phyloP scores from a whole-genome alignment of 2,888 invertebrate species.

The Sphaerophoria rueppellii region DNA sequence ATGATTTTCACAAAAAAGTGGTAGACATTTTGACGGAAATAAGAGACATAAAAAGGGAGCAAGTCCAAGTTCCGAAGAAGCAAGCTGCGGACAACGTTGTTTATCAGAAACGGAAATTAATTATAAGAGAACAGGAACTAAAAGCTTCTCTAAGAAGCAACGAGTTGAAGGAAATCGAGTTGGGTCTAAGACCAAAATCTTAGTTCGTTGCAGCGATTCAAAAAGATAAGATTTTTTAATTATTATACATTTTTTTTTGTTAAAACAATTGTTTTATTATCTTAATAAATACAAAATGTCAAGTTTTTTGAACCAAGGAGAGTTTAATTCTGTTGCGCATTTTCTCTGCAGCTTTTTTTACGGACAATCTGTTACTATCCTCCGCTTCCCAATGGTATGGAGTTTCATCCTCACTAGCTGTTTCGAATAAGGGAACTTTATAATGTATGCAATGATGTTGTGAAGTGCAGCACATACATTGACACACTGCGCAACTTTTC shows the following conservation, averaged over 20 bases:
- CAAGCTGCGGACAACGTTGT: background rate
- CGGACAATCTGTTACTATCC: background rate
- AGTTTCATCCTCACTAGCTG: too few relatives aligned
- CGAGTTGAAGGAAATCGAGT: background rate
- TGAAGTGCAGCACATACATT: slow-evolving; percentile 11
- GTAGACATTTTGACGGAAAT: background rate
- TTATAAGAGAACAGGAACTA: background rate
- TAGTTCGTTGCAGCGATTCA: too few relatives aligned
- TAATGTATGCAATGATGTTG: background rate
- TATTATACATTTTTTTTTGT: too few relatives aligned
- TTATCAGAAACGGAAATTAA: background rate
- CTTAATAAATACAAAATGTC: too few relatives aligned
- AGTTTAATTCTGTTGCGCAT: slow-evolving; percentile 12
- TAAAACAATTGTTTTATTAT: too few relatives aligned
- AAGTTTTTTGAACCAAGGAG: background rate
- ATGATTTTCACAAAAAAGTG: background rate
- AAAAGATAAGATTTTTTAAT: too few relatives aligned
- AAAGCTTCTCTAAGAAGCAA: background rate
- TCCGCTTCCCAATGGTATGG: background rate
- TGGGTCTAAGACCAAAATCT: too few relatives aligned
- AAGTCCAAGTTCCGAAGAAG: background rate
- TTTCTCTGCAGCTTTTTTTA: slow-evolving; percentile 5
- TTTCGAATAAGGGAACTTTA: background rate
- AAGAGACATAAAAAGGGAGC: background rate
- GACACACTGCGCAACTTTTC: background rate